Evolutionary conservation across 2,113 vertebrate species (phyloP).

Genomic region (Dunckerocampus dactyliophorus): DNA sequence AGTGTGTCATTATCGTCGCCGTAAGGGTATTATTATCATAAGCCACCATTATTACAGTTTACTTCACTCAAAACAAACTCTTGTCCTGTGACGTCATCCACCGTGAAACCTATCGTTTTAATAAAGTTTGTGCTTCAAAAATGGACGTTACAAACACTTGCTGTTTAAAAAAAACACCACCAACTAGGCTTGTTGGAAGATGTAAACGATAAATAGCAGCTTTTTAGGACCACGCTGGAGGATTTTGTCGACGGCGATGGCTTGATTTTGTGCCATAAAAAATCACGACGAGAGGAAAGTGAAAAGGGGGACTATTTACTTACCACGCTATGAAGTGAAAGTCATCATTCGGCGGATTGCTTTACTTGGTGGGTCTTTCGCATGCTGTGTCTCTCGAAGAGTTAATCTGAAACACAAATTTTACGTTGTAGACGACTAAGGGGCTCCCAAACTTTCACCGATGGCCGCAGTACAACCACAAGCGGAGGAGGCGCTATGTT

Average conservation of each 20-base stretch:
- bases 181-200: background rate
- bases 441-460: background rate
- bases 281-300: background rate
- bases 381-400: background rate
- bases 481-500: background rate
- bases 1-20: too few relatives aligned
- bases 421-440: background rate
- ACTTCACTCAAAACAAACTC: too few relatives aligned
- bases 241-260: background rate
- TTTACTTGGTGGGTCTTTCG: background rate
- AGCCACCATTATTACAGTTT: too few relatives aligned
- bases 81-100: too few relatives aligned
- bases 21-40: too few relatives aligned
- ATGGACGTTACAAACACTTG: accelerated
- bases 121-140: slow-evolving; percentile 12
- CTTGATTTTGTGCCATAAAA: background rate
- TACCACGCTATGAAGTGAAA: slow-evolving; percentile 1
- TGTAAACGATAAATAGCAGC: too few relatives aligned
- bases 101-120: background rate
- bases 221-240: background rate
- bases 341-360: background rate
- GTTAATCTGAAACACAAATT: background rate
- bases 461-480: background rate
- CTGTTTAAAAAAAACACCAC: background rate
- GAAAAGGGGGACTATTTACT: background rate